Evolutionary conservation across 1,140 invertebrate genomes (phyloP), one percentile per base, ranked within the genome.

Genomic region (Drosophila busckii): DNA sequence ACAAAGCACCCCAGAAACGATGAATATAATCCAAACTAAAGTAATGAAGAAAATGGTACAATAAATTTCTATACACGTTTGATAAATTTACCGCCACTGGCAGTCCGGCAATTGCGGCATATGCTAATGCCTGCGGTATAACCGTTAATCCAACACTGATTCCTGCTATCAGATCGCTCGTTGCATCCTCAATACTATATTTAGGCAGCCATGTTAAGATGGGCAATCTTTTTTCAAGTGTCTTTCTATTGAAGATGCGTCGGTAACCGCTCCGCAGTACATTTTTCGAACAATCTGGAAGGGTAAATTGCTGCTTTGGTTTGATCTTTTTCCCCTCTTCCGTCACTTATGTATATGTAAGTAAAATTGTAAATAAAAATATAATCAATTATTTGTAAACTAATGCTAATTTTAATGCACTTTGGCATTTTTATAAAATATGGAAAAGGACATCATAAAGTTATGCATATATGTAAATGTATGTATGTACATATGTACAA

Each of bases 1-100:
- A 97, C 90, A 85, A 98, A 94, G 84, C 93, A 93, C 19, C 96
- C 96, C 71, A 98, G 88, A 88, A 98, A 98, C 0, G 96, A 95
- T 12, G 94, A 93, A 86, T 98, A 98, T 0, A 98, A 89, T 34
- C 96, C 97, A 87, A 95, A 93, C 92, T 96, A 17, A 6, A 0
- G 17, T 16, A 16, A 1, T 19, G 1, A 5, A 26, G 31, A 3
- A 4, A 4, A 23, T n/a, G 2, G 5, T 8, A 16, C 1, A 15
- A 20, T 17, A 8, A 16, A 13, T 2, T 28, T 15, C 9, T 6
- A 20, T 2, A n/a, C 6, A 7, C 5, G 2, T 2, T 1, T 7
- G 4, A 5, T 7, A 2, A 19, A 34, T 66, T 85, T 54, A 86
- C 84, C 12, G 73, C 84, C 7, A 93, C 88, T 12, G 93, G 93